Base-by-base conservation (phyloP, 2,888 invertebrate species). In the Neoascia interrupta region DNA sequence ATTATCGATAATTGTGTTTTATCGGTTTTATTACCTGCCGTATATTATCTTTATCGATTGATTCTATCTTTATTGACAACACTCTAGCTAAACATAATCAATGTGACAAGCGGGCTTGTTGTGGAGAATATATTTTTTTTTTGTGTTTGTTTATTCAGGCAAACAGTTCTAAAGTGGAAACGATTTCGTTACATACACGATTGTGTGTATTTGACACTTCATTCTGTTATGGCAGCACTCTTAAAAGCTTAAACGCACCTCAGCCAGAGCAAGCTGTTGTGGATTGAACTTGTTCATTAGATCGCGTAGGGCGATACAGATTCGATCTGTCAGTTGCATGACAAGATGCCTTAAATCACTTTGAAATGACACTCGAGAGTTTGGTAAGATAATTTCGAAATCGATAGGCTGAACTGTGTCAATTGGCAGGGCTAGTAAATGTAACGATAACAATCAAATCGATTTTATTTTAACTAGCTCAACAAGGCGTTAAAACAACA, bases 1-100 rank as follows among this genome's bases (percentile, higher is more conserved):
- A 45, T 51, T 53, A 72, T 76, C 64, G 76, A 72, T 76, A 72
- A 72, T 76, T n/a, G 70, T 43, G 26, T 73, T 73, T 79, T 79
- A 79, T 72, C 76, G 36, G 53, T 72, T 76, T 58, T 72, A 79
- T 60, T 64, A 21, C 54, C 54, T 34, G 70, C 13, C 66, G 66
- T 41, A 53, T 66, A 16, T 49, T 63, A 60, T 31, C 13, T 36
- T 54, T 73, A 79, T 79, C 79, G 66, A 79, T 68, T 31, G 54
- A 72, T 61, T 64, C 43, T 70, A 70, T 66, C 70, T 76, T 34
- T 58, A 64, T 66, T 73, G 66, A 61, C 66, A 49, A n/a, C n/a
- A n/a, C 49, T 54, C 15, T 63, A 53, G 47, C 54, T 37, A 72
- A 79, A 79, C 79, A 79, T 51, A 28, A 64, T 36, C 41, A 23